Conservation (phyloP, 1,140 invertebrate species). For the Bombus waltoni region DNA sequence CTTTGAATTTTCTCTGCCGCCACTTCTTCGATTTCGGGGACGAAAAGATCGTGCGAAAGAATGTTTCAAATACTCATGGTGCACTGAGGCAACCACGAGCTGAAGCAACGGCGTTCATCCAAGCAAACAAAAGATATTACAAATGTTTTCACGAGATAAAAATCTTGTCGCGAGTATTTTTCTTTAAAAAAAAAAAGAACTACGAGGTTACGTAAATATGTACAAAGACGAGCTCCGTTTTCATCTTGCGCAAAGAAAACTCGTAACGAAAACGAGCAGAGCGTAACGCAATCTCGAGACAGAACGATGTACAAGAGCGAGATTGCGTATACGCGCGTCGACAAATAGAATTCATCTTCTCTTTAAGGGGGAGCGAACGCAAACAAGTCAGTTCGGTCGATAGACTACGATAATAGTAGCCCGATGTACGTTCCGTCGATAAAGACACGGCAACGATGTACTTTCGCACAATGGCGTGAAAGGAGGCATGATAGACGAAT, state of each 20-base stretch:
- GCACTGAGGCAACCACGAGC: not conserved
- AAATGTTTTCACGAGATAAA: not conserved
- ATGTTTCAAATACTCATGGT: no score
- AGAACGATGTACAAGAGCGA: not conserved
- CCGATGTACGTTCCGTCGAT: slow-evolving; percentile 58
- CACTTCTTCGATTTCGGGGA: not conserved
- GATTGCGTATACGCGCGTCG: not conserved
- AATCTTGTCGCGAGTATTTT: not conserved
- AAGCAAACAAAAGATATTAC: not conserved
- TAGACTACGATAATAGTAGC: slow-evolving; percentile 56
- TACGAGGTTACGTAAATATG: not conserved
- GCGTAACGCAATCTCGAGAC: not conserved
- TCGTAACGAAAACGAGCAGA: no score
- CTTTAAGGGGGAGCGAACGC: slow-evolving; percentile 17
- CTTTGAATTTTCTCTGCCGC: not conserved
- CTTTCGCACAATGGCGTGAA: slow-evolving; percentile 13
- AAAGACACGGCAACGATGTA: slow-evolving; percentile 57
- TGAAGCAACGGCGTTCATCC: not conserved
- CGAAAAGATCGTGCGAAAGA: no score
- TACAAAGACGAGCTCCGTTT: not conserved
- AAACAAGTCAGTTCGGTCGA: slow-evolving; percentile 29
- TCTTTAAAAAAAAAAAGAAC: not conserved
- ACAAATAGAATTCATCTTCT: not conserved
- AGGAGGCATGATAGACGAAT: slow-evolving; percentile 25
- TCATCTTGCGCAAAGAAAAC: slow-evolving; percentile 3